Base-by-base conservation (phyloP, 1,140 invertebrate genomes). In the Myzus persicae region DNA sequence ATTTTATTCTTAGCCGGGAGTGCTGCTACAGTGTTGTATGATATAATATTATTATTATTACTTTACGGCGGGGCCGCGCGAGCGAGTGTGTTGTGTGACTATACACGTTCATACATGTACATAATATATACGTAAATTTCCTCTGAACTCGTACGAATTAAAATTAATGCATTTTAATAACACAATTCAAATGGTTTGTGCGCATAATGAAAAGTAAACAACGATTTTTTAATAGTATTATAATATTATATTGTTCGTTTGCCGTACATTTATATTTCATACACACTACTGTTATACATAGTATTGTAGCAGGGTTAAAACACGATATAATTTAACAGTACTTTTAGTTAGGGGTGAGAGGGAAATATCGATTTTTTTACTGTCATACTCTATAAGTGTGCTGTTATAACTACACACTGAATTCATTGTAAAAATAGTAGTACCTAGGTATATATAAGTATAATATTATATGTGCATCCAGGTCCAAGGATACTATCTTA, bases 121-220 rank as follows among this genome's bases (percentile, higher is more conserved):
- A 36, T 7, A 22, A 54, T 54, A 54, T 67, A 67, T 14, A 31
- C 31, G 59, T 76, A 76, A 9, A 87, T 87, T 87, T 87, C 42
- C 84, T 46, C 84, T 87, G 26, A 87, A 87, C 42, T 87, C 84
- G 42, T 87, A 87, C 84, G 40, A 31, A 87, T 87, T 46, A 87
- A n/a, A 87, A 46, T 87, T 87, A n/a, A 87, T 46, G 40, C 42
- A 42, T 44, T 85, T 87, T 87, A 46, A 87, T 31, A 87, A 87
- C 40, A n/a, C 84, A 42, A 42, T 87, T 87, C 26, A 44, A 42
- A n/a, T 22, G 11, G 42, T n/a, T 44, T 42, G 26, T 42, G 24
- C 22, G 82, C 40, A 42, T 26, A 40, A 84, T 40, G 82, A 84
- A 84, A 84, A 76, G 59, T n/a, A 76, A 84, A 84, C 38, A 84